Evolutionary conservation across 1,140 invertebrate genomes (phyloP), one percentile per base, ranked within the genome.

Genomic region (Drosophila varians): DNA sequence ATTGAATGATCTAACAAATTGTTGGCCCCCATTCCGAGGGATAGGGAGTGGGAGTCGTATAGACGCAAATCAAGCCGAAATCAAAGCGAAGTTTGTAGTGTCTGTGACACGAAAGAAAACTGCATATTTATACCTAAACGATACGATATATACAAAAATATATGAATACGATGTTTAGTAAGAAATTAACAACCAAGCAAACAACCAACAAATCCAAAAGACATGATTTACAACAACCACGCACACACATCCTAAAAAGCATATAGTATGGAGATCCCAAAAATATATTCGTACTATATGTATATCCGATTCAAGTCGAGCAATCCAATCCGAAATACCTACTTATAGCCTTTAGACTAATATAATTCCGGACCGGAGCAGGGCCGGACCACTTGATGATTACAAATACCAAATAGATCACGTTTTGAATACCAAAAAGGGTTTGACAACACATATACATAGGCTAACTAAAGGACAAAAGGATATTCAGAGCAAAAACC

Each of bases 161-260:
- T 48, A 69, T 19, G 38, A 51, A 72, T 69, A 47, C 53, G 64
- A 46, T 40, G 36, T 58, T 57, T 61, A 47, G 55, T 76, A 62
- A 46, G 52, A 62, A 62, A 57, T 53, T 21, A 38, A 60, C 4
- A n/a, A 68, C 16, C 28, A 48, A 47, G 31, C 48, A 71, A 53
- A 61, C 28, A 40, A 61, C 6, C 8, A 54, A 49, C 58, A 70
- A 65, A 77, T 53, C 82, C 80, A 80, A 86, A 42, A 86, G 80
- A 86, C 80, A 87, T 86, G 80, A 86, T 87, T 84, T 84, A 86
- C 80, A 86, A 86, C 80, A 86, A 74, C 71, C 58, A 74, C 71
- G 84, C 80, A 79, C 73, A 73, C 80, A 87, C 68, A 86, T 76
- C 66, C 72, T 58, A 75, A 55, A 42, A 47, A 72, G 46, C 38